Conservation (phyloP, 2,888 invertebrate species). For the Ophioninae sp. region DNA sequence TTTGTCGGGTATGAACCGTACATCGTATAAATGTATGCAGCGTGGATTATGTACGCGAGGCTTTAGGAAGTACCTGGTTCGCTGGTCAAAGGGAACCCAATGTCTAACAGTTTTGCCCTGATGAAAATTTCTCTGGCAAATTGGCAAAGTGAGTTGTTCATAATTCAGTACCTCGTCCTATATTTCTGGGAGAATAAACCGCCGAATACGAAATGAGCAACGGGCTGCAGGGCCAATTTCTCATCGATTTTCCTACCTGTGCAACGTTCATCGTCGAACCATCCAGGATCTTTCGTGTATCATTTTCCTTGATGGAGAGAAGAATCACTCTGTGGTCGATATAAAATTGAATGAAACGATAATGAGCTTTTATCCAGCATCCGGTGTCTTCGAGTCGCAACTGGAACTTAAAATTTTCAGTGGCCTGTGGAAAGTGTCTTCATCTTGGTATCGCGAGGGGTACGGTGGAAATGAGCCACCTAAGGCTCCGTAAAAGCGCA, state of each 20-base stretch:
- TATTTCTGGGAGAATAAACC: constrained; percentile 15
- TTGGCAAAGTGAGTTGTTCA: constrained; percentile 31
- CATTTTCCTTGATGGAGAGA: background rate
- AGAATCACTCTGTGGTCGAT: background rate
- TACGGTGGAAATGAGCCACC: constrained; percentile 34
- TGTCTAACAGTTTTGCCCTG: constrained; percentile 32
- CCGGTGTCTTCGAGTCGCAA: background rate
- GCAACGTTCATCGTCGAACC: constrained; percentile 3
- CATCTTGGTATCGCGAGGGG: constrained; percentile 29
- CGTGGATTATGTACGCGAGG: background rate
- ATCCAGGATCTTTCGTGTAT: background rate
- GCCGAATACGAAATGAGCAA: constrained; percentile 1
- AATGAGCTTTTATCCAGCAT: background rate
- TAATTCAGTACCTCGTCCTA: constrained; percentile 5
- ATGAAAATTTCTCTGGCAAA: constrained; percentile 49
- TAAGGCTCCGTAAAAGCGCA: constrained; percentile 53
- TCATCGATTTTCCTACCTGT: background rate
- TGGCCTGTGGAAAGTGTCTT: constrained; percentile 37
- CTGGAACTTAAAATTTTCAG: background rate
- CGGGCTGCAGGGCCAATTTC: constrained; percentile 10
- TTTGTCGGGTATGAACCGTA: constrained; percentile 21
- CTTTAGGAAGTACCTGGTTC: constrained; percentile 35
- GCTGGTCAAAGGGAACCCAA: constrained; percentile 55
- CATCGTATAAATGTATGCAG: constrained; percentile 3
- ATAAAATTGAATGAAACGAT: constrained; percentile 5